Evolutionary conservation across 2,888 invertebrate species (phyloP).

Genomic region (Platerodrilus igneus): DNA sequence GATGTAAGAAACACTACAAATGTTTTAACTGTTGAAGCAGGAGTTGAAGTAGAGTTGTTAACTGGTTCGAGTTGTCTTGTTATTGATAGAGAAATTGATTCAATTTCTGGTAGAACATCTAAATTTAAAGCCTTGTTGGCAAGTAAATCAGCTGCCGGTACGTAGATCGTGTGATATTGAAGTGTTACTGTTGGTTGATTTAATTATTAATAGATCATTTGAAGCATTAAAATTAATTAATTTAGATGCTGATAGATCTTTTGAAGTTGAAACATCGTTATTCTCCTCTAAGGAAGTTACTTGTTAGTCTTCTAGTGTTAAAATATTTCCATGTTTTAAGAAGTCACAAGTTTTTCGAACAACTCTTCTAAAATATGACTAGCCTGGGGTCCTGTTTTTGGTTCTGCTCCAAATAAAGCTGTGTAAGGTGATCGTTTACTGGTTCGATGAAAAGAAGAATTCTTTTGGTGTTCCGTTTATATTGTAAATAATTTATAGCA

Average conservation of each 20-base stretch:
- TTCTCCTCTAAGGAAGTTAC: too few species aligned
- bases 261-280: too few species aligned
- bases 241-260: too few species aligned
- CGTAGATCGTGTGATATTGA: slow-evolving; percentile 10
- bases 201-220: too few species aligned
- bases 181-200: slow-evolving; percentile 13
- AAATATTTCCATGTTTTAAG: too few species aligned
- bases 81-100: slow-evolving; percentile 12
- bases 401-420: slow-evolving; percentile 10
- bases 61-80: slow-evolving; percentile 12
- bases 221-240: too few species aligned
- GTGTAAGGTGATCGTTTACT: not conserved
- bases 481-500: too few species aligned
- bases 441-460: slow-evolving; percentile 6
- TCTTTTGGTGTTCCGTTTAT: too few species aligned
- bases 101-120: slow-evolving; percentile 10
- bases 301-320: too few species aligned
- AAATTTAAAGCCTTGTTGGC: slow-evolving; percentile 11
- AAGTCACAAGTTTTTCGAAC: too few species aligned
- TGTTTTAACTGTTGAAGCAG: slow-evolving; percentile 10
- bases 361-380: too few species aligned
- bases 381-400: too few species aligned
- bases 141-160: slow-evolving; percentile 10
- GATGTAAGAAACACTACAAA: slow-evolving; percentile 8
- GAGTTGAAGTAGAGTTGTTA: slow-evolving; percentile 6